Evolutionary conservation across 2,888 invertebrate genomes (phyloP).

Genomic region (Mylabris sibirica): DNA sequence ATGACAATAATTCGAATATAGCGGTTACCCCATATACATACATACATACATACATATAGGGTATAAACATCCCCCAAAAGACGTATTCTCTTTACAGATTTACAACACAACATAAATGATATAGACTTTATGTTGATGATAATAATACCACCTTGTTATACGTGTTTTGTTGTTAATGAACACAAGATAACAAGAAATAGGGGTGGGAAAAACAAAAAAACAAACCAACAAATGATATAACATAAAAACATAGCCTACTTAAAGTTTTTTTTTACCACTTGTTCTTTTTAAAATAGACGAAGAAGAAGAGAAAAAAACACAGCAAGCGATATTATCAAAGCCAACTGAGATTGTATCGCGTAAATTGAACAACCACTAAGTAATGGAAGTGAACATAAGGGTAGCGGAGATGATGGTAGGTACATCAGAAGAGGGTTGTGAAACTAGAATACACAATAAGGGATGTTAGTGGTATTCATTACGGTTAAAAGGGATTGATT

Average conservation of each 20-base stretch:
- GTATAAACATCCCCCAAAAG: neutral
- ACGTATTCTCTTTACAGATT: neutral
- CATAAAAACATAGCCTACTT: neutral
- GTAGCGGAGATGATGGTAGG: neutral
- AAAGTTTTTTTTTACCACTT: neutral
- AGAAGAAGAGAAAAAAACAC: no score
- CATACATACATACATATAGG: no score
- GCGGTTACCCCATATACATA: neutral
- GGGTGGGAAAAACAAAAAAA: no score
- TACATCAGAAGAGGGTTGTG: neutral
- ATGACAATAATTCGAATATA: neutral
- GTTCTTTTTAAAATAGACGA: no score
- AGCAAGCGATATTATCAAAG: neutral
- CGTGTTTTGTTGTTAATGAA: no score
- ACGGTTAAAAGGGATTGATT: no score
- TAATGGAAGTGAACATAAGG: neutral
- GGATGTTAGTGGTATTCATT: no score
- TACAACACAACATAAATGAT: no score
- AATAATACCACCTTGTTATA: no score
- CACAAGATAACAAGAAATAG: no score
- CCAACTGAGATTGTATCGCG: neutral
- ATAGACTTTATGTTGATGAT: no score
- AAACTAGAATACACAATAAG: neutral
- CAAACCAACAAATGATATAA: neutral
- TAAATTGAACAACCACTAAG: constrained; percentile 4